Evolutionary conservation across 2,888 invertebrate species (phyloP).

Genomic region (Leptopilina syphax): DNA sequence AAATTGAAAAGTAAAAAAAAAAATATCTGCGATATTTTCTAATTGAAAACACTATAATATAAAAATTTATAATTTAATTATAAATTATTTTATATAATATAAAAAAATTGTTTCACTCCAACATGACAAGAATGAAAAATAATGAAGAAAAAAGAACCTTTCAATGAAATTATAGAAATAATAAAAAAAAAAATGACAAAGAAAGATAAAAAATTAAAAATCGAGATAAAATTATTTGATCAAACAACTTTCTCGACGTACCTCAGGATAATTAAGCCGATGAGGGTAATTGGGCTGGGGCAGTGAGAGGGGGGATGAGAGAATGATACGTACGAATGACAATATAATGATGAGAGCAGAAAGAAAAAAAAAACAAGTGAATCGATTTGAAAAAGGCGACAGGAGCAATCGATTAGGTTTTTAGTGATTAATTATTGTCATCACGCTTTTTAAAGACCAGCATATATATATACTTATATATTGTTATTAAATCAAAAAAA

Average conservation of each 20-base stretch:
- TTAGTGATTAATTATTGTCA: constrained; percentile 26
- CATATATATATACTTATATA: too few relatives aligned
- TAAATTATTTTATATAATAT: too few relatives aligned
- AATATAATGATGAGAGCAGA: constrained; percentile 49
- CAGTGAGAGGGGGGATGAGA: not conserved
- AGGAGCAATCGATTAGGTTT: constrained; percentile 32
- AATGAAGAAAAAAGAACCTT: not conserved
- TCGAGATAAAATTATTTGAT: not conserved
- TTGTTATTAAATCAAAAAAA: too few relatives aligned
- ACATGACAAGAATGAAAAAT: too few relatives aligned
- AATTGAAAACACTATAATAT: too few relatives aligned
- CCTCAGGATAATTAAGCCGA: constrained; percentile 53
- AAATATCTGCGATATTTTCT: too few relatives aligned
- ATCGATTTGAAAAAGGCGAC: constrained; percentile 52
- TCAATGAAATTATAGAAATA: not conserved
- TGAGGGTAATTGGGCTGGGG: constrained; percentile 45
- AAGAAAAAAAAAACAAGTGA: constrained; percentile 51
- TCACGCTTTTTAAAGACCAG: not conserved
- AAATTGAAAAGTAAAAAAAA: too few relatives aligned
- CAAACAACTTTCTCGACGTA: constrained; percentile 50
- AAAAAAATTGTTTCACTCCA: too few relatives aligned
- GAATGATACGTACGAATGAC: constrained; percentile 42
- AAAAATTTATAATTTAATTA: too few relatives aligned
- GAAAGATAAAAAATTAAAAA: not conserved
- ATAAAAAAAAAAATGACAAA: not conserved